Percentiles rank a stretch among this genome's conserved stretches.
These are phyloP conservation scores for Oscheius sp. DNA, from an alignment of 1,140 invertebrate genomes.

Conservation along the genomic window DNA sequence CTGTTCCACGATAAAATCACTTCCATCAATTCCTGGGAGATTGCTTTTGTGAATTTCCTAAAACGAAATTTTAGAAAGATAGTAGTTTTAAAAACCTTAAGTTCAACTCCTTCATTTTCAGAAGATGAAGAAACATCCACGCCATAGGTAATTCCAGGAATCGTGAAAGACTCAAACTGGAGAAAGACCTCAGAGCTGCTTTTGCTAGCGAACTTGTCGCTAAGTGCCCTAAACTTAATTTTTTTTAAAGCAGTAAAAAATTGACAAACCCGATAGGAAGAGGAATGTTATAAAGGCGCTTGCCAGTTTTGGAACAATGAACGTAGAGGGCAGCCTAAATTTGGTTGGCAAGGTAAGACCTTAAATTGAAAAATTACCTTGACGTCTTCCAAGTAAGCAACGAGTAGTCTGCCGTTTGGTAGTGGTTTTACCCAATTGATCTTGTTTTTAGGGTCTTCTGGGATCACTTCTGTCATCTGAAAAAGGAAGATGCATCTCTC, in stretches of 20 bases:
- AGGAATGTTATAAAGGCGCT: slow-evolving; percentile 62
- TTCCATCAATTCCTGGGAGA: slow-evolving; percentile 78
- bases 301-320: slow-evolving; percentile 73
- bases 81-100: not conserved
- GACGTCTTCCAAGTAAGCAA: slow-evolving; percentile 89
- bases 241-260: slow-evolving; percentile 74
- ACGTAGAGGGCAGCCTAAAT: slow-evolving; percentile 72
- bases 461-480: slow-evolving; percentile 67
- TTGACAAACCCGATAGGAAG: slow-evolving; percentile 81
- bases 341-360: not conserved
- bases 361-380: slow-evolving; percentile 69
- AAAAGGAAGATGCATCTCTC: slow-evolving; percentile 66
- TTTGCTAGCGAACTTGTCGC: not conserved
- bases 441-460: slow-evolving; percentile 82
- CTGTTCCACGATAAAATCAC: slow-evolving; percentile 79
- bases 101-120: slow-evolving; percentile 66
- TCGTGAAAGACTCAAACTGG: slow-evolving; percentile 86
- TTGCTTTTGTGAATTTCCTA: slow-evolving; percentile 59
- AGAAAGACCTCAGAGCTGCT: slow-evolving; percentile 72
- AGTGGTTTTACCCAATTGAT: slow-evolving; percentile 82
- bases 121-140: slow-evolving; percentile 74
- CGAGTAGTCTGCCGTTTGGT: slow-evolving; percentile 79
- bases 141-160: slow-evolving; percentile 82
- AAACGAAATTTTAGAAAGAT: not conserved
- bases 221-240: not conserved